Percentiles rank a stretch among this genome's conserved stretches.
phyloP scores from a whole-genome alignment of 2,113 vertebrate species.

The Pardalotus punctatus region DNA sequence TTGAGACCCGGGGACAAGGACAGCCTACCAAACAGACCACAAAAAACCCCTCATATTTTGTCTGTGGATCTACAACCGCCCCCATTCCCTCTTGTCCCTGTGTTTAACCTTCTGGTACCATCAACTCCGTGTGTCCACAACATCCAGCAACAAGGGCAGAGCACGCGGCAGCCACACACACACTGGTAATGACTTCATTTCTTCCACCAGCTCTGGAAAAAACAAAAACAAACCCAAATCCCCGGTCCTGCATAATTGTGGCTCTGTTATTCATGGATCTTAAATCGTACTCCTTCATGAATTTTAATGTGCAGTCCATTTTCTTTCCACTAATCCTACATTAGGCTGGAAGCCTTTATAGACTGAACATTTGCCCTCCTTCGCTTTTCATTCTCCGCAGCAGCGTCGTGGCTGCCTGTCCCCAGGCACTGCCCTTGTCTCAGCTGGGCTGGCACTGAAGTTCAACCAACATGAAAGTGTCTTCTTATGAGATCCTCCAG shows the following conservation, averaged over 20 bases:
- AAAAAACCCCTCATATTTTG: fast-evolving
- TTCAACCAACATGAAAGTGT: neutral
- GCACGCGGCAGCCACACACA: neutral
- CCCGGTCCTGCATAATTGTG: conserved; percentile 36
- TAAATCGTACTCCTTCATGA: conserved; percentile 63
- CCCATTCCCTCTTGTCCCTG: neutral
- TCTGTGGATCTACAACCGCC: neutral
- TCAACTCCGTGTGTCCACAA: neutral
- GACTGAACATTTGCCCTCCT: neutral
- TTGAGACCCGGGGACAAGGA: neutral
- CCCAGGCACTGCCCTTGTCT: neutral
- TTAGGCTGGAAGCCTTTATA: conserved; percentile 45
- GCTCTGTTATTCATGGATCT: conserved; percentile 62
- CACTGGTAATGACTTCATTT: conserved; percentile 50
- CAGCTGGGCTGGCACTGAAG: neutral
- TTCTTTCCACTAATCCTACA: conserved; percentile 55
- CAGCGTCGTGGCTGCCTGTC: neutral
- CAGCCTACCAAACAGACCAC: neutral
- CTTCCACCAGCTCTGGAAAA: conserved; percentile 62
- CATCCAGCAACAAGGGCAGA: conserved; percentile 23
- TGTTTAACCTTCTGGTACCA: neutral
- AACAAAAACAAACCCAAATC: conserved; percentile 21
- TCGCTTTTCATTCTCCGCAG: neutral
- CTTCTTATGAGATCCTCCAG: neutral
- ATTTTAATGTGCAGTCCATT: conserved; percentile 72